A percentile compares a stretch with the other conserved stretches of the same genome.
These are phyloP conservation scores for Thalassarche chlororhynchos DNA, from an alignment of 2,113 vertebrate genomes.

Conservation along the genomic window DNA sequence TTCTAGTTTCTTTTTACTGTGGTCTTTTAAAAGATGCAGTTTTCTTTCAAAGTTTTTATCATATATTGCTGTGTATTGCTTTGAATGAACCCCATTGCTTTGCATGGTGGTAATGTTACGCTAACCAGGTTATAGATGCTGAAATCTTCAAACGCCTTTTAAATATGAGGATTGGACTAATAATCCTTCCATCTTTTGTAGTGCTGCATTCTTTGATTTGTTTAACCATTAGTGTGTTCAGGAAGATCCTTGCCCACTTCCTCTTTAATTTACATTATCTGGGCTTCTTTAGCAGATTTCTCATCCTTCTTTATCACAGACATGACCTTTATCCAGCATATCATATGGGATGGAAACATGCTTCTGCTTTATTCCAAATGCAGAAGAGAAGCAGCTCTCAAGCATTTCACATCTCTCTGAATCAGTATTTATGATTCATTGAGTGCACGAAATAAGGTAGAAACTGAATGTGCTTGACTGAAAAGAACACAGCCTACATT, in stretches of 20 bases:
- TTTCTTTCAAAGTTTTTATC: not conserved
- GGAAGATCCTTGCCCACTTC: not conserved
- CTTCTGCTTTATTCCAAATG: not conserved
- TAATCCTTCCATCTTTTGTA: not conserved
- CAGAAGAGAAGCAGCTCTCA: not conserved
- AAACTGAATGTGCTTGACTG: constrained; percentile 5
- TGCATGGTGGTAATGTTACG: not conserved
- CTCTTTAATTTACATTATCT: not conserved
- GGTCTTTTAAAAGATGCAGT: not conserved
- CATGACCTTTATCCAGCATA: not conserved
- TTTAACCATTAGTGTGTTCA: not conserved
- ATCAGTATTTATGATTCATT: constrained; percentile 27
- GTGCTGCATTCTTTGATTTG: not conserved
- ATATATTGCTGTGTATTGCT: not conserved
- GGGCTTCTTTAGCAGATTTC: not conserved
- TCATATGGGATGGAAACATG: not conserved
- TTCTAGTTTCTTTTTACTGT: not conserved
- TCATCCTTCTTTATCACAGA: not conserved
- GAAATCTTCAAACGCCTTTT: not conserved
- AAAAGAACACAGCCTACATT: constrained; percentile 9
- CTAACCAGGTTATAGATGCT: not conserved
- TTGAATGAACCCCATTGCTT: not conserved
- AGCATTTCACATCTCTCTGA: not conserved
- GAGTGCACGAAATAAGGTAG: not conserved
- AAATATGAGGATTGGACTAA: not conserved